These are phyloP conservation scores for Rhabdophis nuchalis DNA, from an alignment of 2,797 vertebrate genomes.

Conservation along the genomic window DNA sequence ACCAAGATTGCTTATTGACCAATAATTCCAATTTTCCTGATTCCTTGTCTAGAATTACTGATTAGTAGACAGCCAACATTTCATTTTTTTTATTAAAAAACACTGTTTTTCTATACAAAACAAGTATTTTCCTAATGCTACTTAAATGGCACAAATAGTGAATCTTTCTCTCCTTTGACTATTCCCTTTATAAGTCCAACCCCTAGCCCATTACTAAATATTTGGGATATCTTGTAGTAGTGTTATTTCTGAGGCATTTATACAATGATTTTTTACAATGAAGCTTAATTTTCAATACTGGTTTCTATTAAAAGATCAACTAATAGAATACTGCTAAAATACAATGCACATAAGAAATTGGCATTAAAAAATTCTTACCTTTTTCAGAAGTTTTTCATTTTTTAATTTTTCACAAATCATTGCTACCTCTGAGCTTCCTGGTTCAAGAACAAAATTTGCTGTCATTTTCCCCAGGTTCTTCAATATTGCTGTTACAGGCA, in stretches of 20 bases:
- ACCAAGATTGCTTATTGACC: not conserved
- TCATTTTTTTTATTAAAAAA: not conserved
- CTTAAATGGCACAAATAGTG: not conserved
- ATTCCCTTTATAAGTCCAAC: not conserved
- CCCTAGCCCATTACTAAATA: not conserved
- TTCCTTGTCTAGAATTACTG: not conserved
- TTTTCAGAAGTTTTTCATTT: slow-evolving; percentile 80
- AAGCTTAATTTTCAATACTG: not conserved
- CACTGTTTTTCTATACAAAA: not conserved
- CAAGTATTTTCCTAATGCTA: not conserved
- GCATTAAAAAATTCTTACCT: slow-evolving; percentile 65
- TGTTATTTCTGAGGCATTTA: not conserved
- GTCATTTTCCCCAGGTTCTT: slow-evolving; percentile 86
- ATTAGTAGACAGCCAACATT: not conserved
- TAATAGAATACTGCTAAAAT: not conserved
- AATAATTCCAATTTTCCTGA: not conserved
- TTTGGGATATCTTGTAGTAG: not conserved
- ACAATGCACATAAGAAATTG: too few relatives aligned
- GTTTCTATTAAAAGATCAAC: not conserved
- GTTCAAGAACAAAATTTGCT: slow-evolving; percentile 80
- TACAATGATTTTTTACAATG: not conserved
- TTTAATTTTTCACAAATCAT: slow-evolving; percentile 85
- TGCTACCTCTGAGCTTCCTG: slow-evolving; percentile 78
- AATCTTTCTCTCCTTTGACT: not conserved
- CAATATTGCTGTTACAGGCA: slow-evolving; percentile 81